Conservation (phyloP, 2,797 vertebrate genomes). For the Hippopotamyrus pictus region DNA sequence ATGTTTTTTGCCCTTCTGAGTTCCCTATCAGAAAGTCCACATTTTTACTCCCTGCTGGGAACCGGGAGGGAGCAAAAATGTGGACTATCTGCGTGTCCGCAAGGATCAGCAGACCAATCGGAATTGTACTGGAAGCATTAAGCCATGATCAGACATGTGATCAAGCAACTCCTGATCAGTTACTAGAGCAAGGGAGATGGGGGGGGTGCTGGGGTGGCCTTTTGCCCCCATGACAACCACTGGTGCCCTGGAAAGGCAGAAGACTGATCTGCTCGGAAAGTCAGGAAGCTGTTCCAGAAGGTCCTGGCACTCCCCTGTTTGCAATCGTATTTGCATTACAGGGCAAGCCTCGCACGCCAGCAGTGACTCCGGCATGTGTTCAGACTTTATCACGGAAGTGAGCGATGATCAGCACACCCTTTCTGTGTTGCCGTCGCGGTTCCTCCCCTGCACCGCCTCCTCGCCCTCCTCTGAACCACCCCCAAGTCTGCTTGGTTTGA, state of each 20-base stretch:
- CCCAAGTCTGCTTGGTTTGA: neutral
- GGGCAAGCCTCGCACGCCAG: neutral
- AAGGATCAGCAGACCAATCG: neutral
- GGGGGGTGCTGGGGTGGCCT: neutral
- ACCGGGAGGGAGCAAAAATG: neutral
- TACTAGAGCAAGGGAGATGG: neutral
- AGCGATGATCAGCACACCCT: neutral
- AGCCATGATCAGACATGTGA: neutral
- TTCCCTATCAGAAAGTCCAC: neutral
- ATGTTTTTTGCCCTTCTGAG: neutral
- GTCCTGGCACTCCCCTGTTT: neutral
- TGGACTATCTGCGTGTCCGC: neutral
- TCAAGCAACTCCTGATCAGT: neutral
- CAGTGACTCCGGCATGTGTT: neutral
- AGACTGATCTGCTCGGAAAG: neutral
- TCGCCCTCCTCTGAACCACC: neutral
- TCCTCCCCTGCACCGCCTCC: neutral
- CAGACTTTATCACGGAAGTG: neutral
- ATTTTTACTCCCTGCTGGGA: neutral
- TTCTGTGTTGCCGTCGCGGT: neutral
- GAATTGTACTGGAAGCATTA: neutral
- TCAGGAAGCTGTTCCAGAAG: neutral
- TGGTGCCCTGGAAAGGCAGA: neutral
- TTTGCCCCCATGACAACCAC: neutral
- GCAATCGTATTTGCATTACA: neutral